A percentile compares a stretch with the other conserved stretches of the same genome.
These are phyloP conservation scores for Eospalax fontanierii DNA, from an alignment of 2,797 vertebrate species.

Conservation along the genomic window DNA sequence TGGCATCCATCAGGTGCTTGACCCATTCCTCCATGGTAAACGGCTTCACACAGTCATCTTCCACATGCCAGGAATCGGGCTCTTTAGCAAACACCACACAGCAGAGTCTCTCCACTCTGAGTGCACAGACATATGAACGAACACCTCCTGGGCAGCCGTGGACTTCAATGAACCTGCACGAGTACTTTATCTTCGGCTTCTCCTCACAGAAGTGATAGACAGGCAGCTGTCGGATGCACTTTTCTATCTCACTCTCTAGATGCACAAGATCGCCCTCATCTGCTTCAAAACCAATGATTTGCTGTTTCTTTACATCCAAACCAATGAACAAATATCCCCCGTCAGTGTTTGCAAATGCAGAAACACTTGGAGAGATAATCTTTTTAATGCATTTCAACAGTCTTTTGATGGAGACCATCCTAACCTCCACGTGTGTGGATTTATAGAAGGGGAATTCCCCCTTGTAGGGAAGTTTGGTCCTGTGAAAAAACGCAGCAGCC, in stretches of 20 bases:
- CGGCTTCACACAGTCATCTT: not conserved
- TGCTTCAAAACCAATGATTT: constrained; percentile 60
- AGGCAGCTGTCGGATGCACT: not conserved
- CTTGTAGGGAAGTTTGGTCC: not conserved
- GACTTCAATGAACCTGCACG: constrained; percentile 32
- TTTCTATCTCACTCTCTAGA: not conserved
- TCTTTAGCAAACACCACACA: constrained; percentile 69
- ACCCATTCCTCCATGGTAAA: too few species aligned
- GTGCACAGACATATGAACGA: not conserved
- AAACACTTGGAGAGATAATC: constrained; percentile 62
- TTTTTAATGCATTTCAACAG: not conserved
- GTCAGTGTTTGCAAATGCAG: constrained; percentile 83
- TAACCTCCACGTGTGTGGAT: constrained; percentile 75
- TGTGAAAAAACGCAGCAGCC: not conserved
- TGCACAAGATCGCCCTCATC: rapidly evolving
- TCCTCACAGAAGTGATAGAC: constrained; percentile 33
- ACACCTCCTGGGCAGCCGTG: not conserved
- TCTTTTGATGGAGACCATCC: constrained; percentile 40
- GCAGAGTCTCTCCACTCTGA: constrained; percentile 61
- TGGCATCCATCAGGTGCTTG: too few species aligned
- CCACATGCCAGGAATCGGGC: constrained; percentile 75
- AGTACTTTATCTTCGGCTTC: not conserved
- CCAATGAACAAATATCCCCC: constrained; percentile 82
- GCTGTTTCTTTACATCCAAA: not conserved
- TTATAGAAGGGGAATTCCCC: constrained; percentile 78